A percentile compares a stretch with the other conserved stretches of the same genome.
Evolutionary conservation across 2,113 vertebrate species (phyloP).

Genomic region (Suricata suricatta): DNA sequence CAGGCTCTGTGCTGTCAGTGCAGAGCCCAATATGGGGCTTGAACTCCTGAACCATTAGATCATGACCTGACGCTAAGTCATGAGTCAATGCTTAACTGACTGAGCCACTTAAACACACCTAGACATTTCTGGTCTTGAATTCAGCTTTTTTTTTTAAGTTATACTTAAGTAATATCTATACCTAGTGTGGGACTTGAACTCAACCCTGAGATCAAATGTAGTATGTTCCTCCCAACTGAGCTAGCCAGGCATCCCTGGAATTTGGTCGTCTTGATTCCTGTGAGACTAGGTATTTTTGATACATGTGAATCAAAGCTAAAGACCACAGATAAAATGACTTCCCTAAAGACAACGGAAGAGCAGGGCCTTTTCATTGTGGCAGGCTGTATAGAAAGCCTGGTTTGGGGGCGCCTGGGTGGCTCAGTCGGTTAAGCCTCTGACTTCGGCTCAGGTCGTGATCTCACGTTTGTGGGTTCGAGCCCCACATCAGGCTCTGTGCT

Average conservation of each 20-base stretch:
- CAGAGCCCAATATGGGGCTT: too few relatives aligned
- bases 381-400: too few relatives aligned
- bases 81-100: too few relatives aligned
- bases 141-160: neutral
- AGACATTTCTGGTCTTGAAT: neutral
- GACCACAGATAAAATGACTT: neutral
- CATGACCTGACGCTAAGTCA: too few relatives aligned
- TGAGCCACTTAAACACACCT: too few relatives aligned
- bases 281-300: neutral
- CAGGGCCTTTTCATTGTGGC: neutral
- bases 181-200: neutral
- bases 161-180: neutral
- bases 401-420: too few relatives aligned
- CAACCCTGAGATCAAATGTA: neutral
- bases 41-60: too few relatives aligned
- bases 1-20: too few relatives aligned
- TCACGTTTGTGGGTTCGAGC: too few relatives aligned
- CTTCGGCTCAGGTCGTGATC: too few relatives aligned
- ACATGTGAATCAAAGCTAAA: neutral
- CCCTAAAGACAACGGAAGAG: neutral
- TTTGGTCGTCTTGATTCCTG: neutral
- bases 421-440: too few relatives aligned
- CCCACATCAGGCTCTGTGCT: too few relatives aligned
- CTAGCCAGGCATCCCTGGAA: neutral
- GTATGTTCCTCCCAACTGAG: neutral